A percentile compares a stretch with the other conserved stretches of the same genome.
Conservation (phyloP, 2,113 vertebrate genomes). For the Lagopus muta region DNA sequence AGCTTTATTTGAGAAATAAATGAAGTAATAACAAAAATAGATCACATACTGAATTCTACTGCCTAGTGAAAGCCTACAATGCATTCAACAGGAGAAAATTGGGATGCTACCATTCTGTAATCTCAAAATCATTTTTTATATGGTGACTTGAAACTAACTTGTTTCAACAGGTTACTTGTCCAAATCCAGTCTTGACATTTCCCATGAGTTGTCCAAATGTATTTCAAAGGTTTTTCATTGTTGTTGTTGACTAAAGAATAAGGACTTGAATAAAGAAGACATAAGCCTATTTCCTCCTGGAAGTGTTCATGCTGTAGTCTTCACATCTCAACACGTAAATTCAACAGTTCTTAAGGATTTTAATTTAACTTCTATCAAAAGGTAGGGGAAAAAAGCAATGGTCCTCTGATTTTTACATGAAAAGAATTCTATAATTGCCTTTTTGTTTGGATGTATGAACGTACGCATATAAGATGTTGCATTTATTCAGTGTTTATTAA, state of each 20-base stretch:
- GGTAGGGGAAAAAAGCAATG: not conserved
- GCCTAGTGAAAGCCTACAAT: not conserved
- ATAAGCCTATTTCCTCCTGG: not conserved
- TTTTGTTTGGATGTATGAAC: rapidly evolving
- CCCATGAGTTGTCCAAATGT: not conserved
- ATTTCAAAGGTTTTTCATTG: not conserved
- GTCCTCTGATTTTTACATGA: not conserved
- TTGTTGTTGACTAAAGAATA: not conserved
- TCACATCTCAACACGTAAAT: not conserved
- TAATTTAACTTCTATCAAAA: not conserved
- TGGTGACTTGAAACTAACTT: not conserved
- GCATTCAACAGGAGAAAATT: not conserved
- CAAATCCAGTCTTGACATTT: not conserved
- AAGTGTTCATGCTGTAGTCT: not conserved
- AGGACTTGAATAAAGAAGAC: not conserved
- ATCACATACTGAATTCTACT: not conserved
- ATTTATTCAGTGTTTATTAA: not conserved
- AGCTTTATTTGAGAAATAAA: not conserved
- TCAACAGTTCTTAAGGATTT: not conserved
- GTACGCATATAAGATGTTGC: not conserved
- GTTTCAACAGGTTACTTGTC: not conserved
- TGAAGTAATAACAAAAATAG: not conserved
- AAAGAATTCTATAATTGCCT: not conserved
- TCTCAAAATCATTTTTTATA: not conserved
- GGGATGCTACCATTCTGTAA: not conserved